These are phyloP conservation scores for Pseudobourletiella spinata DNA, from an alignment of 1,140 invertebrate genomes.

Conservation along the genomic window DNA sequence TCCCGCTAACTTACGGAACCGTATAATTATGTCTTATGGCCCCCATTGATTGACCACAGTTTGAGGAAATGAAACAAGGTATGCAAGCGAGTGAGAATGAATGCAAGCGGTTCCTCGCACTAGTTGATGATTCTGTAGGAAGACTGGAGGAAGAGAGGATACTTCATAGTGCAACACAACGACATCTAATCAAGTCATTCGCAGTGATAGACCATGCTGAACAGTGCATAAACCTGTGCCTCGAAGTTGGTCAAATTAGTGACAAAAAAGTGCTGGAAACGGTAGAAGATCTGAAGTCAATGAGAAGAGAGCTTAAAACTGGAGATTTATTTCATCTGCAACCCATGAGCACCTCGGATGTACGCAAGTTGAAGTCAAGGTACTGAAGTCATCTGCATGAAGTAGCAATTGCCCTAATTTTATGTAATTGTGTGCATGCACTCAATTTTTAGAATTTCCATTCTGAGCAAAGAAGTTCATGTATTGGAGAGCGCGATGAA, in stretches of 20 bases:
- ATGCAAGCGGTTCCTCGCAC: neutral
- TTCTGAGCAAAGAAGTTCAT: conserved; percentile 8
- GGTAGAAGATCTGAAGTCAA: conserved; percentile 23
- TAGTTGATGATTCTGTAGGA: conserved; percentile 12
- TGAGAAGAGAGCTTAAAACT: conserved; percentile 26
- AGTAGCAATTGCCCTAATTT: neutral
- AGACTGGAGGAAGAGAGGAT: conserved; percentile 16
- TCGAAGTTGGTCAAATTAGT: conserved; percentile 27
- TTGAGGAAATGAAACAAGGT: conserved; percentile 8
- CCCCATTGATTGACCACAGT: neutral
- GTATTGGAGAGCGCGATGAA: conserved; percentile 2
- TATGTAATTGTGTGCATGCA: neutral
- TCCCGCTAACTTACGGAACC: too few relatives aligned
- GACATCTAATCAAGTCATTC: conserved; percentile 14
- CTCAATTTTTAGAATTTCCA: conserved; percentile 1
- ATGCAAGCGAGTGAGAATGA: conserved; percentile 16
- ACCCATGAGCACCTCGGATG: neutral
- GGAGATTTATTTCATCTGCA: conserved; percentile 20
- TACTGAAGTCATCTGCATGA: neutral
- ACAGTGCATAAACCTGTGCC: conserved; percentile 18
- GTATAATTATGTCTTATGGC: neutral
- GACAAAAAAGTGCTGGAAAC: conserved; percentile 17
- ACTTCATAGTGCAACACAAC: neutral
- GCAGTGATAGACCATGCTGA: conserved; percentile 19
- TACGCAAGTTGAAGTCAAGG: conserved; percentile 11